Conservation (phyloP, 2,113 vertebrate species). For the Phalacrocorax carbo region DNA sequence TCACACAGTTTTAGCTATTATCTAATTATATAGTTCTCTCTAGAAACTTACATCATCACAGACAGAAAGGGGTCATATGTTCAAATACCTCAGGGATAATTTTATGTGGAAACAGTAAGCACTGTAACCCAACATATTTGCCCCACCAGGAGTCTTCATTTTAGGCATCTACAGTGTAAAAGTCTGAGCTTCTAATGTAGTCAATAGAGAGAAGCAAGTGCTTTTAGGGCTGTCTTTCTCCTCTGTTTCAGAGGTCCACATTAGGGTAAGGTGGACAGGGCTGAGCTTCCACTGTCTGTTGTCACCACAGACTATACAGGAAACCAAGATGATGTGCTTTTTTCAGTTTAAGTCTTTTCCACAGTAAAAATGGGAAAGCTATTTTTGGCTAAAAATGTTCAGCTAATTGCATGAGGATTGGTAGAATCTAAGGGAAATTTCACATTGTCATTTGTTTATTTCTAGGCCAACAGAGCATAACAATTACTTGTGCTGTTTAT, state of each 20-base stretch:
- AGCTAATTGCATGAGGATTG: background rate
- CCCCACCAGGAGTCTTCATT: background rate
- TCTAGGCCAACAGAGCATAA: background rate
- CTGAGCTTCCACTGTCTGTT: background rate
- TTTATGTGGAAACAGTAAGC: background rate
- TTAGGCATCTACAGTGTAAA: background rate
- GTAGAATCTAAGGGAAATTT: background rate
- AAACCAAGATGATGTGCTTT: background rate
- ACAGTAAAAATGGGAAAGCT: background rate
- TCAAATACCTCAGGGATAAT: background rate
- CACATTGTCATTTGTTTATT: background rate
- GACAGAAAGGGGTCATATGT: background rate
- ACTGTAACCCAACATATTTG: background rate
- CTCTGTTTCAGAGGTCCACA: background rate
- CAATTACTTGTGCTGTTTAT: background rate
- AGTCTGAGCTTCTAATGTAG: no score
- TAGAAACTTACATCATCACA: background rate
- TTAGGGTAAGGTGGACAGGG: background rate
- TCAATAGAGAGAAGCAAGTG: background rate
- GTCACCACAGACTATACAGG: background rate
- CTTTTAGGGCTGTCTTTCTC: background rate
- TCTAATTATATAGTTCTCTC: background rate
- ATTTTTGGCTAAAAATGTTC: background rate
- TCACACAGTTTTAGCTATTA: background rate
- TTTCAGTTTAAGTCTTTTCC: background rate